phyloP scores from a whole-genome alignment of 2,797 vertebrate species.

The Semaprochilodus insignis region DNA sequence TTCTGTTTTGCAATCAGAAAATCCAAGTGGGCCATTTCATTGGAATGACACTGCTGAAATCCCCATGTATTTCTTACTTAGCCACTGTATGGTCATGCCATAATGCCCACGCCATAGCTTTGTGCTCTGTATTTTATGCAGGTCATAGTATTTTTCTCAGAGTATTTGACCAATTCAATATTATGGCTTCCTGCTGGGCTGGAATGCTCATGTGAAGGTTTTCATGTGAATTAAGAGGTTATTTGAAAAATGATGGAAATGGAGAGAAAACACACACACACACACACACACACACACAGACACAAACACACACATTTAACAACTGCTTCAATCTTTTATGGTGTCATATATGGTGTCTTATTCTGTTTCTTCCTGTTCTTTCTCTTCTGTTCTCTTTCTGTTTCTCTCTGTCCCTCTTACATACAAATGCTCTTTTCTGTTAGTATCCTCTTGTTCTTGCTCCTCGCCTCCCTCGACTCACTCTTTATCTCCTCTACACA shows the following conservation, averaged over 20 bases:
- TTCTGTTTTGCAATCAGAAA: too few relatives aligned
- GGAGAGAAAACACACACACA: too few relatives aligned
- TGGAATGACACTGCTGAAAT: too few relatives aligned
- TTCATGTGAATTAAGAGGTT: not conserved
- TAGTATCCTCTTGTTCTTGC: slow-evolving; percentile 17
- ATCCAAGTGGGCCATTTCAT: too few relatives aligned
- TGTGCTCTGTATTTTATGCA: not conserved
- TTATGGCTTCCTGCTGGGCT: not conserved
- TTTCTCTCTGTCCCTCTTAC: not conserved
- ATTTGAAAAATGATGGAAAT: not conserved
- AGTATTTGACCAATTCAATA: not conserved
- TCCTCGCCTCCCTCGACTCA: not conserved
- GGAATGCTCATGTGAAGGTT: not conserved
- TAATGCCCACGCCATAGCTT: not conserved
- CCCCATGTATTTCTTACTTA: too few relatives aligned
- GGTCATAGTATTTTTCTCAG: not conserved
- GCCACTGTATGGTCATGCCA: too few relatives aligned
- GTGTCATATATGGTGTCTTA: too few relatives aligned
- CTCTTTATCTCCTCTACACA: slow-evolving; percentile 20
- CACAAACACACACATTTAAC: too few relatives aligned
- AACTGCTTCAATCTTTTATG: slow-evolving; percentile 24
- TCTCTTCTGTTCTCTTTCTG: not conserved
- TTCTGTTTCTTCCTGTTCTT: slow-evolving; percentile 20
- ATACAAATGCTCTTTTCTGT: slow-evolving; percentile 21
- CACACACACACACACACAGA: too few relatives aligned